phyloP scores from a whole-genome alignment of 2,113 vertebrate genomes.

The Gymnobelideus leadbeateri region DNA sequence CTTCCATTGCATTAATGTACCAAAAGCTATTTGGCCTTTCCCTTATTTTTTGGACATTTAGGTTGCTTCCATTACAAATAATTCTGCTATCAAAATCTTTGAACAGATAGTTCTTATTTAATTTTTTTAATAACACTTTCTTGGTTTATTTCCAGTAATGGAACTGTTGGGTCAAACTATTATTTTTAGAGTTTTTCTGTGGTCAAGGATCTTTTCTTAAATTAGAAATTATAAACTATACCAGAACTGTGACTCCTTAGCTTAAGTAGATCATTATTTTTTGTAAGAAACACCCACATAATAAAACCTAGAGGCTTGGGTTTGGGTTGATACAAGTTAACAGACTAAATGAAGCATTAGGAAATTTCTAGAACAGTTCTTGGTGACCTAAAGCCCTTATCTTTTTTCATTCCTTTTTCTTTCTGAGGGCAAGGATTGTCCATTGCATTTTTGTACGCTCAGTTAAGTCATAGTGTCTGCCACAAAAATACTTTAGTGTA shows the following conservation, averaged over 20 bases:
- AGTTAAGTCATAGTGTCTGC: too few relatives aligned
- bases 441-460: background rate
- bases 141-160: background rate
- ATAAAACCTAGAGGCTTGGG: background rate
- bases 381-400: background rate
- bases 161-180: background rate
- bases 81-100: background rate
- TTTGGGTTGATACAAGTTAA: background rate
- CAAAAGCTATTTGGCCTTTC: background rate
- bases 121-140: background rate
- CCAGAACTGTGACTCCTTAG: background rate
- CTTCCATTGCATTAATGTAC: background rate
- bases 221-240: background rate
- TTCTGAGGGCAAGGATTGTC: background rate
- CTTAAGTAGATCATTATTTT: background rate
- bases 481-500: constrained; percentile 6
- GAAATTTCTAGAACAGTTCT: background rate
- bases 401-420: background rate
- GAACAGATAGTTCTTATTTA: background rate
- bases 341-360: background rate
- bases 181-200: background rate
- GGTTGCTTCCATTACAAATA: background rate
- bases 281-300: background rate
- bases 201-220: background rate
- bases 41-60: background rate